Evolutionary conservation across 2,888 invertebrate genomes (phyloP), one percentile per base, ranked within the genome.

Genomic region (Anthoptus insignis): DNA sequence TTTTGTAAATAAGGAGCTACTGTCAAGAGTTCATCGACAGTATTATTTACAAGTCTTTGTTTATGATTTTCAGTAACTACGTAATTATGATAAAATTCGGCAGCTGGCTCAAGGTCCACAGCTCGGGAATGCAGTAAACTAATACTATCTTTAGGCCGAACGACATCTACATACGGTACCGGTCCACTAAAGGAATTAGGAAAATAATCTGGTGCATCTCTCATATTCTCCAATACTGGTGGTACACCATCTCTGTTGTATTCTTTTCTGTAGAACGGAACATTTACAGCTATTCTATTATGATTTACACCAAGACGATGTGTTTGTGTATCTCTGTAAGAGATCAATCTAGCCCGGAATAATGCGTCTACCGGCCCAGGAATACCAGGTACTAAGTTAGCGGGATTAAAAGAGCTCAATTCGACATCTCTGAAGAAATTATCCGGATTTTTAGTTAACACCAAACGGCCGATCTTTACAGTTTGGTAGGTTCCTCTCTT

Each of bases 101-200:
- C 94, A 0, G 95, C 94, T 84, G 99, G 98, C 37, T 78, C 77
- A 3, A 87, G 76, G 72, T 87, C 86, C 2, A 79, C 68, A 7
- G 84, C 79, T 49, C 75, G 77, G 16, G 76, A 79, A 37, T 87
- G 79, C 1, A 75, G 72, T 27, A 86, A 53, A 7, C 69, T 32
- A 0, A 81, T 39, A 56, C 73, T 73, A n/a, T 80, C 74, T 7
- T 77, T 78, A 0, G 87, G 86, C 7, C 70, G 71, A 49, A 67
- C 78, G 14, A 80, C 78, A 7, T 95, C 91, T 1, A 95, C 93
- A 74, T 95, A 94, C 24, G 94, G 94, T 67, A 95, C 93, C 0
- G 99, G 98, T 0, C 99, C 99, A 72, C 94, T 94, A 86, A 98
- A 99, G 63, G 98, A 98, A 91, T 99, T 99, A 0, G 99, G 99